Conservation (phyloP, 2,888 invertebrate genomes). For the Magallana nippona region DNA sequence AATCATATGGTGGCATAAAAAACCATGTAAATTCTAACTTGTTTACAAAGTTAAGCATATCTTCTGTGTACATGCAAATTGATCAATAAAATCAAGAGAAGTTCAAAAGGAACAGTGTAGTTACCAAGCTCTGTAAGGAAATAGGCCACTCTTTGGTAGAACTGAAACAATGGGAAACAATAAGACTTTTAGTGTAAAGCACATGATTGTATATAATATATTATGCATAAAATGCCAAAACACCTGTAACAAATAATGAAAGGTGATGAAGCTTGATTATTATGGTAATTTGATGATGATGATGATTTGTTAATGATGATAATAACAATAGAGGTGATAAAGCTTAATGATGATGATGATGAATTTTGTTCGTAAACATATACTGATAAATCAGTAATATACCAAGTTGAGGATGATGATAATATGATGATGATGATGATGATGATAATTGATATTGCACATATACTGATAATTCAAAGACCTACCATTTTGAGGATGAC, state of each 20-base stretch:
- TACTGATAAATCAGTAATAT: not conserved
- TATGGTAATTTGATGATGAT: too few relatives aligned
- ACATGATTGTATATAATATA: too few relatives aligned
- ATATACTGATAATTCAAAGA: not conserved
- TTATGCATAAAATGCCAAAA: too few relatives aligned
- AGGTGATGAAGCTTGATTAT: too few relatives aligned
- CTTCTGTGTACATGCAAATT: not conserved
- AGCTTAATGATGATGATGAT: constrained; percentile 88
- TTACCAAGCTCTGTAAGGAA: constrained; percentile 88
- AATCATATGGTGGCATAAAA: not conserved
- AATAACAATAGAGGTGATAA: constrained; percentile 61
- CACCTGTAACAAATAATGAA: too few relatives aligned
- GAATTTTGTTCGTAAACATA: constrained; percentile 10
- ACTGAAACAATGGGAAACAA: constrained; percentile 58
- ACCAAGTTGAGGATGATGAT: not conserved
- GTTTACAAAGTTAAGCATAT: not conserved
- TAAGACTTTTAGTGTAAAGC: too few relatives aligned
- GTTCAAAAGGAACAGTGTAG: constrained; percentile 18
- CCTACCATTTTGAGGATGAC: not conserved
- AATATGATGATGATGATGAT: constrained; percentile 86
- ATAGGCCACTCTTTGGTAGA: constrained; percentile 83
- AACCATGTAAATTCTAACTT: not conserved
- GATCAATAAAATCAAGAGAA: not conserved
- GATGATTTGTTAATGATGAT: too few relatives aligned
- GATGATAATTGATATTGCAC: not conserved